phyloP scores from a whole-genome alignment of 2,888 invertebrate species.

The Tanypteryx hageni region DNA sequence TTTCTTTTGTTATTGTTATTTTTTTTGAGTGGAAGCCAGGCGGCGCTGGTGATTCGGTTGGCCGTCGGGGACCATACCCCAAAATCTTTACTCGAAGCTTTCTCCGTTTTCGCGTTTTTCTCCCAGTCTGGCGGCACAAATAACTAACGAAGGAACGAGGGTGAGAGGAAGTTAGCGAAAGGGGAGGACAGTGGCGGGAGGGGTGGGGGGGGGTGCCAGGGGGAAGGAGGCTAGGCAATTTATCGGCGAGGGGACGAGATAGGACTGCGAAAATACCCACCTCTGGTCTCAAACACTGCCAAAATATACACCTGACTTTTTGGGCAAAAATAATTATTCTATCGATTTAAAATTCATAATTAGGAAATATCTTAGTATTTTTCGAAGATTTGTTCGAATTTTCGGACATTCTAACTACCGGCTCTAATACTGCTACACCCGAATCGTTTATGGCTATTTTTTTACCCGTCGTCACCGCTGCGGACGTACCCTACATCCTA shows the following conservation, averaged over 20 bases:
- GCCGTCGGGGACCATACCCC: not conserved
- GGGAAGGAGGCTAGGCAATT: not conserved
- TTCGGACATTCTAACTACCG: no score
- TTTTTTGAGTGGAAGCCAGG: constrained; percentile 33
- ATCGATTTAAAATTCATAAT: not conserved
- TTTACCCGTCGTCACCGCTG: not conserved
- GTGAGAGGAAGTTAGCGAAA: not conserved
- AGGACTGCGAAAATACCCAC: constrained; percentile 29
- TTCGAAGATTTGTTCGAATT: not conserved
- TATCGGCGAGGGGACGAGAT: not conserved
- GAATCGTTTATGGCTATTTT: not conserved
- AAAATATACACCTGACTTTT: constrained; percentile 37
- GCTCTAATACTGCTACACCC: not conserved
- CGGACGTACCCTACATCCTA: not conserved
- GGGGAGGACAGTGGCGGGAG: not conserved
- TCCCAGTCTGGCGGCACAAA: not conserved
- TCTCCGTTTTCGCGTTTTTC: constrained; percentile 3
- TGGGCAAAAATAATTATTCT: not conserved
- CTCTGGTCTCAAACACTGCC: not conserved
- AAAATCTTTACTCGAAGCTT: not conserved
- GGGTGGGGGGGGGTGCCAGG: not conserved
- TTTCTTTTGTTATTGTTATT: not conserved
- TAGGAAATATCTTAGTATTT: no score
- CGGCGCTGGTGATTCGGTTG: not conserved
- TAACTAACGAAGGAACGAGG: not conserved